A percentile compares a stretch with the other conserved stretches of the same genome.
Conservation (phyloP, 2,888 invertebrate genomes). For the Meta bourneti region DNA sequence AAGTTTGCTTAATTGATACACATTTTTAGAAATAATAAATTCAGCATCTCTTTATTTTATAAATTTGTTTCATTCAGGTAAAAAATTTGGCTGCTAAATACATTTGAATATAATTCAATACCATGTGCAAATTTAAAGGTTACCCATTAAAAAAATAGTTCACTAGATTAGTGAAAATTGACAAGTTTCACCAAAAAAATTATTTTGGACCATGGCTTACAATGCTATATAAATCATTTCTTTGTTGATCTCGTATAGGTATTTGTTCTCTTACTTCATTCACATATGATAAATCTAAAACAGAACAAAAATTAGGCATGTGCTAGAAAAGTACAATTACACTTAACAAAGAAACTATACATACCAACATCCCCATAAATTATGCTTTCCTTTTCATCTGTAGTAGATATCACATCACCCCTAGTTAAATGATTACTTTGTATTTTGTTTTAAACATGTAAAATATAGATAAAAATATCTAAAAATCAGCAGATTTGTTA, state of each 20-base stretch:
- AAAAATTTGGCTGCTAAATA: neutral
- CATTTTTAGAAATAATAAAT: too few species aligned
- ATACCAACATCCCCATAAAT: conserved; percentile 88
- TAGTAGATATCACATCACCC: conserved; percentile 86
- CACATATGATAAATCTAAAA: conserved; percentile 87
- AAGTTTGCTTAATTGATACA: too few species aligned
- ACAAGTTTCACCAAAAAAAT: too few species aligned
- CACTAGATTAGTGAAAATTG: too few species aligned
- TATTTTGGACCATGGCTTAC: neutral
- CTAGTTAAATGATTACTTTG: conserved; percentile 7
- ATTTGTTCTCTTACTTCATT: conserved; percentile 91
- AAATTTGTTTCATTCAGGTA: neutral
- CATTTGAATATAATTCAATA: neutral
- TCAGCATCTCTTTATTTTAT: neutral
- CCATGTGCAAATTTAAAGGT: neutral
- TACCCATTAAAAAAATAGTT: neutral
- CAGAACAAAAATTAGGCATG: conserved; percentile 33
- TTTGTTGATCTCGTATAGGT: conserved; percentile 88
- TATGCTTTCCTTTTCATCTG: conserved; percentile 87
- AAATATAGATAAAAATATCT: too few species aligned
- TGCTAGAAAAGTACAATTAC: neutral
- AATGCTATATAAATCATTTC: conserved; percentile 87
- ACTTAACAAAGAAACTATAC: conserved; percentile 10
- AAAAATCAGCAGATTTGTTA: too few species aligned
- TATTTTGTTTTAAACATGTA: too few species aligned